Base-by-base conservation (phyloP, 2,888 invertebrate species). In the Orchesella flavescens region DNA sequence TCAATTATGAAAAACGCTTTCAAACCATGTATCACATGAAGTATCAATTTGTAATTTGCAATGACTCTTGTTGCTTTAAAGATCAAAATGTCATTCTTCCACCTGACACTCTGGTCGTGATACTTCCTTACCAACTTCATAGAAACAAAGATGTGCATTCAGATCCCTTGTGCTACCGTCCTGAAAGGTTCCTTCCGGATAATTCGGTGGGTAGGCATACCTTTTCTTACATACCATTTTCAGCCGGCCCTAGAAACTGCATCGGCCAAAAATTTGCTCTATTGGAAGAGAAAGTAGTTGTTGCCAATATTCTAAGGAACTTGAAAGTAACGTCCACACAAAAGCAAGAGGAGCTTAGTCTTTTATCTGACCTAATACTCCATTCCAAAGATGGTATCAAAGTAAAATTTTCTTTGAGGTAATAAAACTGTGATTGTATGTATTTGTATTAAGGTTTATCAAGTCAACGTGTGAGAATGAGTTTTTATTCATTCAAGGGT, bases 311-410 rank as follows among this genome's bases (percentile, higher is more conserved):
- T 7, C 89, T 93, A 77, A 90, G 93, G 55, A 91, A 91, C 85
- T 93, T 92, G 88, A 90, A 90, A 86, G 90, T 93, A 24, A 91
- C 91, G 89, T 90, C 93, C 0, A 89, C 91, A 5, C 92, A 93
- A 89, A 90, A 91, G 65, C 90, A 92, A 21, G 93, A 93, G 86
- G 92, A 93, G 71, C 89, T 93, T 68, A 90, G 91, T 0, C 90
- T 93, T 15, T 88, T 92, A 13, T 92, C 92, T 15, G 93, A 93
- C 89, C 89, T 93, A 13, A 92, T 93, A 71, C 89, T 93, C 57
- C 90, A 93, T 84, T 93, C 93, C 13, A 92, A 92, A 88, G 89
- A 92, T 87, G 93, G 93, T 12, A 90, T 93, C 5, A 89, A 90
- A 76, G 90, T 93, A 0, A 91, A 90, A 87, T 74, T 61, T 13